Conservation (phyloP, 2,113 vertebrate species). For the Gobio gobio region DNA sequence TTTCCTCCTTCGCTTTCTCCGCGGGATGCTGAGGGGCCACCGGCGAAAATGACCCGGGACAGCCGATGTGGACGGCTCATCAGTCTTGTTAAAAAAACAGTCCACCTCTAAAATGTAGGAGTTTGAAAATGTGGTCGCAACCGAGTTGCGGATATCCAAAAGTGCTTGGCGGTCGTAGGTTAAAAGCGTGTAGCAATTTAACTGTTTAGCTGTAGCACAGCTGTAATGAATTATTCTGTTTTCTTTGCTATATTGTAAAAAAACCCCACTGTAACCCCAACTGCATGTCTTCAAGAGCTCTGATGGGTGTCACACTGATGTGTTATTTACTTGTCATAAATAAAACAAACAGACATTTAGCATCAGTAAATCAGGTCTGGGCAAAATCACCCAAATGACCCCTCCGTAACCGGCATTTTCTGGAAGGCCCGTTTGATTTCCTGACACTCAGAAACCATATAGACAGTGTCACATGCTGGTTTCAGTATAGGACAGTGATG, state of each 20-base stretch:
- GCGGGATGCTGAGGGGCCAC: too few relatives aligned
- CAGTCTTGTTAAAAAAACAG: too few relatives aligned
- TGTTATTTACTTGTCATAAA: constrained; percentile 72
- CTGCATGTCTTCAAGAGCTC: constrained; percentile 24
- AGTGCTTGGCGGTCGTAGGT: too few relatives aligned
- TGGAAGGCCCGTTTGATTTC: not conserved
- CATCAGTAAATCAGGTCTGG: constrained; percentile 58
- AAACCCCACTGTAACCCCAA: not conserved
- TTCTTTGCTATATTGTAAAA: not conserved
- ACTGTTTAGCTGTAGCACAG: too few relatives aligned
- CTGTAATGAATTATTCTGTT: constrained; percentile 18
- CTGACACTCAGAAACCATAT: not conserved
- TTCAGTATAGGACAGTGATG: not conserved
- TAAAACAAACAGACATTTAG: constrained; percentile 62
- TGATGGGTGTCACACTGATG: constrained; percentile 57
- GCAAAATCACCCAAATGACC: constrained; percentile 11
- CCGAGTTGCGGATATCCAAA: too few relatives aligned
- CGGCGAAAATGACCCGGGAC: too few relatives aligned
- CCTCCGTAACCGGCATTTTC: not conserved
- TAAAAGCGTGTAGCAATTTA: too few relatives aligned
- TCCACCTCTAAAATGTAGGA: too few relatives aligned
- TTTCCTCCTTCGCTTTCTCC: too few relatives aligned
- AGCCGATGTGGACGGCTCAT: too few relatives aligned
- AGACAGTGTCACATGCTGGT: not conserved
- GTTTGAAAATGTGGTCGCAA: too few relatives aligned